A percentile compares a stretch with the other conserved stretches of the same genome.
These are phyloP conservation scores for Metridium senile DNA, from an alignment of 92 coral and sea anemone species.

Conservation along the genomic window DNA sequence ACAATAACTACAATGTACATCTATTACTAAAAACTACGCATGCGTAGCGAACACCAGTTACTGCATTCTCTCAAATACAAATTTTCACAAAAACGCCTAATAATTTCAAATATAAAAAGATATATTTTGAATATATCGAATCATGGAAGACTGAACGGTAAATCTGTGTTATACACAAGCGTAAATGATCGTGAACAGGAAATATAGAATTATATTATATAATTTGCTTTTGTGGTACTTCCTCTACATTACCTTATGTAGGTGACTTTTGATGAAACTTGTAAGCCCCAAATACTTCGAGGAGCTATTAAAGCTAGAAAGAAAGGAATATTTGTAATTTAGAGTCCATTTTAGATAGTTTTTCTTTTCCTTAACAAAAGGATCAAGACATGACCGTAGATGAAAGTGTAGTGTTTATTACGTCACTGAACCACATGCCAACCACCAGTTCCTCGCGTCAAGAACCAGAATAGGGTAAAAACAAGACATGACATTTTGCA, in stretches of 20 bases:
- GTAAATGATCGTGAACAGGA: background rate
- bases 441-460: slow-evolving; percentile 31
- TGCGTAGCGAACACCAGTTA: slow-evolving; percentile 11
- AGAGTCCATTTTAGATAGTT: background rate
- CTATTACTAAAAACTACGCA: background rate
- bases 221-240: no score
- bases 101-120: background rate
- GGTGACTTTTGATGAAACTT: background rate
- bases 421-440: slow-evolving; percentile 31
- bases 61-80: background rate
- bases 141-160: background rate
- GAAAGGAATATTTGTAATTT: background rate
- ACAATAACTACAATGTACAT: background rate
- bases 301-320: background rate
- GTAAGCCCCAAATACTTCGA: background rate
- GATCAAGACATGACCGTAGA: slow-evolving; percentile 34
- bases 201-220: background rate
- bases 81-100: background rate
- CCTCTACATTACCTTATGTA: background rate
- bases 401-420: background rate
- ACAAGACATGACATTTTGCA: no score
- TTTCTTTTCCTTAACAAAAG: background rate
- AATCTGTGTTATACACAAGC: background rate
- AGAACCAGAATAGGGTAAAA: slow-evolving; percentile 13
- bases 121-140: background rate